Percentiles rank a stretch among this genome's conserved stretches.
phyloP scores from a whole-genome alignment of 2,888 invertebrate species.

The Salticus scenicus region DNA sequence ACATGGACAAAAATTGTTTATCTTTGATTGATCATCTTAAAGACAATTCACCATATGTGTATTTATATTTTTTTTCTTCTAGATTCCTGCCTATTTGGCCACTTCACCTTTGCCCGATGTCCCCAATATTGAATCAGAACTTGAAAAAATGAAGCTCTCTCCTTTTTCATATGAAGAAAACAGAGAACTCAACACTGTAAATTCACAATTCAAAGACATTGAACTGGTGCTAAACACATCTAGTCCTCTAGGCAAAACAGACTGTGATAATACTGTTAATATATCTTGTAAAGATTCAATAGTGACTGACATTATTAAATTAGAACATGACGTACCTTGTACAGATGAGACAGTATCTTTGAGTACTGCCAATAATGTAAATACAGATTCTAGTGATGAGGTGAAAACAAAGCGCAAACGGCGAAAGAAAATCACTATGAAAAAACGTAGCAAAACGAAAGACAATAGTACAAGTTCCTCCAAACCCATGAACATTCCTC shows the following conservation, averaged over 20 bases:
- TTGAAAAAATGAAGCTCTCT: conserved; percentile 61
- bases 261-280: conserved; percentile 53
- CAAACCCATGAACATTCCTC: background rate
- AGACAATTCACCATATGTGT: too few relatives aligned
- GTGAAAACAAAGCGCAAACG: conserved; percentile 72
- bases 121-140: conserved; percentile 68
- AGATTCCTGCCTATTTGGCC: conserved; percentile 88
- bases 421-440: conserved; percentile 73
- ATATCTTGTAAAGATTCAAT: background rate
- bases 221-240: conserved; percentile 40
- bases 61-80: conserved; percentile 24
- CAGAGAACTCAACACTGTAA: too few relatives aligned
- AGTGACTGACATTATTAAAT: background rate
- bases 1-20: too few relatives aligned
- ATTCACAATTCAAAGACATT: background rate
- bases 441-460: conserved; percentile 45
- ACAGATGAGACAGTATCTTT: background rate
- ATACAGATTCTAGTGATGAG: conserved; percentile 67
- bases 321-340: background rate
- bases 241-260: conserved; percentile 19
- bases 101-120: conserved; percentile 91
- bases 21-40: too few relatives aligned
- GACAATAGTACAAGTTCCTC: background rate
- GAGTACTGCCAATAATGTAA: conserved; percentile 27
- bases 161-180: background rate